These are phyloP conservation scores for Peromyscus aztecus DNA, from an alignment of 2,797 vertebrate genomes.

Conservation along the genomic window DNA sequence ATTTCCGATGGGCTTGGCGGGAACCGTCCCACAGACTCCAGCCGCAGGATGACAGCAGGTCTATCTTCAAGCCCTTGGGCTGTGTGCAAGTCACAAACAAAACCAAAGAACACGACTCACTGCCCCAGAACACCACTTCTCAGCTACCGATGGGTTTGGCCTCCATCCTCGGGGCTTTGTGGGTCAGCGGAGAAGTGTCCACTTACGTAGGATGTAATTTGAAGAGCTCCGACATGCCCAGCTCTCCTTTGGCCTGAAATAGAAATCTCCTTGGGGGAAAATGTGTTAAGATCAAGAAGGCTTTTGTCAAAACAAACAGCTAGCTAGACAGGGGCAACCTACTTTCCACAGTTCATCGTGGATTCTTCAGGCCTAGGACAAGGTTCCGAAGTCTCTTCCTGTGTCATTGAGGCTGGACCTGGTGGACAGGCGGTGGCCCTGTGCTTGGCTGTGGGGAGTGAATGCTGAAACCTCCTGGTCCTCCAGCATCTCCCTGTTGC, in stretches of 20 bases:
- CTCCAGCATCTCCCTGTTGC: neutral
- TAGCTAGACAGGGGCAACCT: neutral
- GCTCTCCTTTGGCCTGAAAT: constrained; percentile 69
- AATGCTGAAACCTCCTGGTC: neutral
- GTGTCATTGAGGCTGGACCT: neutral
- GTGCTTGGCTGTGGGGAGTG: neutral
- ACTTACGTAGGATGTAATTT: constrained; percentile 81
- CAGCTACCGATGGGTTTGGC: constrained; percentile 78
- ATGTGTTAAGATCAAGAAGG: constrained; percentile 26
- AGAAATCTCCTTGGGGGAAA: constrained; percentile 63
- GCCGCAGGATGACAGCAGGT: constrained; percentile 29
- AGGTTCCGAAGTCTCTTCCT: neutral
- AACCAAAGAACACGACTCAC: constrained; percentile 75
- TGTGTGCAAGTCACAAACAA: constrained; percentile 68
- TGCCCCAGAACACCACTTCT: constrained; percentile 64
- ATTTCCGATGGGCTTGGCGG: constrained; percentile 46
- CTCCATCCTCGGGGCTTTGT: constrained; percentile 62
- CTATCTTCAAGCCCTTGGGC: constrained; percentile 69
- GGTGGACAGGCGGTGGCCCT: neutral
- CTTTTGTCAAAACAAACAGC: constrained; percentile 29
- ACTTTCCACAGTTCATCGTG: neutral
- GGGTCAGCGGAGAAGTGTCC: constrained; percentile 77
- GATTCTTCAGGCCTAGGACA: neutral
- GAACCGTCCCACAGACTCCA: neutral
- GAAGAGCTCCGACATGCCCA: constrained; percentile 66